phyloP scores from a whole-genome alignment of 2,113 vertebrate species.

The Ameiurus melas region DNA sequence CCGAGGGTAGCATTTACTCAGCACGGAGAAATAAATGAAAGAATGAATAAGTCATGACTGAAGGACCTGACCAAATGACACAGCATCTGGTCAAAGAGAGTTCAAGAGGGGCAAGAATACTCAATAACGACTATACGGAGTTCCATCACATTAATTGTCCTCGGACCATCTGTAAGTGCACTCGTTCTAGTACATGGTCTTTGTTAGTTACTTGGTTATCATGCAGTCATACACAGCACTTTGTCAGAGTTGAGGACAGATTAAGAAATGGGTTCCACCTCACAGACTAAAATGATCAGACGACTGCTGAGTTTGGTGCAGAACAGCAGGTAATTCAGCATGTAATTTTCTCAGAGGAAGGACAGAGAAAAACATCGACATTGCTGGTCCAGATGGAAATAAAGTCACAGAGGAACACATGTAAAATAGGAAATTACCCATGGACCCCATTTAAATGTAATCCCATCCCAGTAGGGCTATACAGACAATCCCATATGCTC shows the following conservation, averaged over 20 bases:
- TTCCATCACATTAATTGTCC: constrained; percentile 6
- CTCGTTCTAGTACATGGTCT: background rate
- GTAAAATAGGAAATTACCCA: background rate
- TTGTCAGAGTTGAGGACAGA: background rate
- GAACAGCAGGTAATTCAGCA: background rate
- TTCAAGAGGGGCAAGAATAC: constrained; percentile 32
- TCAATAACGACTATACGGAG: constrained; percentile 26
- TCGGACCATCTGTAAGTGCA: background rate
- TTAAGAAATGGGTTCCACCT: background rate
- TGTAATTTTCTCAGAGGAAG: background rate
- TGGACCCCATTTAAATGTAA: background rate
- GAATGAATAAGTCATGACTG: constrained; percentile 66
- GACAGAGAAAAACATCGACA: background rate
- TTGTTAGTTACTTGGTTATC: background rate
- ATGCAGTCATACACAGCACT: background rate
- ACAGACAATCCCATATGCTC: background rate
- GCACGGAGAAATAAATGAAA: constrained; percentile 34
- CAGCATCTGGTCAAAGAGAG: constrained; percentile 45
- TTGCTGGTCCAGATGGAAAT: background rate
- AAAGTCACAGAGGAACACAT: background rate
- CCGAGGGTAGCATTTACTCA: constrained; percentile 48
- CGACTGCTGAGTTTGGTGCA: background rate
- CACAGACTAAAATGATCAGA: background rate
- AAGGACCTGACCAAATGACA: constrained; percentile 21
- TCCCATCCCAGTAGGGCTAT: background rate